Conservation (phyloP, 92 coral and sea anemone species). For the Blastomussa wellsi region DNA sequence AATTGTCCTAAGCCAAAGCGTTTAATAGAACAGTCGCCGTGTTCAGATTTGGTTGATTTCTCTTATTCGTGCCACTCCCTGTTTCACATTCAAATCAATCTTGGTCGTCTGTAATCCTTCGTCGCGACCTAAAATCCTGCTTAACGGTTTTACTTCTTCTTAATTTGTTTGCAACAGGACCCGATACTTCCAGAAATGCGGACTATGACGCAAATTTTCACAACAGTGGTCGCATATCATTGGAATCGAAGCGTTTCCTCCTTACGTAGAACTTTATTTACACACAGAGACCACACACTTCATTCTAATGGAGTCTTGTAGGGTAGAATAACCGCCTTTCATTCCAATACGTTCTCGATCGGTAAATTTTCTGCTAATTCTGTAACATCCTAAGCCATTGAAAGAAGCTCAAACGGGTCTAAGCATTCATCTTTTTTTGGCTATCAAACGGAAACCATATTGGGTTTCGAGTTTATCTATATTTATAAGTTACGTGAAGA, state of each 20-base stretch:
- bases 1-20: neutral
- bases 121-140: slow-evolving; percentile 55
- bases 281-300: slow-evolving; percentile 33
- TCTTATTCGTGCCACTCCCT: slow-evolving; percentile 39
- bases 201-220: slow-evolving; percentile 38
- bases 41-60: neutral
- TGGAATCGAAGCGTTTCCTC: neutral
- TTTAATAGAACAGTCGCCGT: neutral
- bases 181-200: slow-evolving; percentile 34
- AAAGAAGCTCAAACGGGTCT: neutral
- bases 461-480: slow-evolving; percentile 16
- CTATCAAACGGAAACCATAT: slow-evolving; percentile 12
- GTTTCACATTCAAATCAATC: slow-evolving; percentile 40
- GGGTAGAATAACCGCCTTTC: neutral
- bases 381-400: neutral
- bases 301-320: neutral
- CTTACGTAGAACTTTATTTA: neutral
- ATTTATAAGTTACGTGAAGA: neutral
- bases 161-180: slow-evolving; percentile 26
- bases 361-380: neutral
- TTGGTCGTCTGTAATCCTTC: slow-evolving; percentile 66
- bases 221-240: slow-evolving; percentile 4
- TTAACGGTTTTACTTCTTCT: slow-evolving; percentile 40
- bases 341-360: neutral
- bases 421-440: neutral